phyloP scores from a whole-genome alignment of 2,113 vertebrate species.

The Stomatorhinus ivindoensis region DNA sequence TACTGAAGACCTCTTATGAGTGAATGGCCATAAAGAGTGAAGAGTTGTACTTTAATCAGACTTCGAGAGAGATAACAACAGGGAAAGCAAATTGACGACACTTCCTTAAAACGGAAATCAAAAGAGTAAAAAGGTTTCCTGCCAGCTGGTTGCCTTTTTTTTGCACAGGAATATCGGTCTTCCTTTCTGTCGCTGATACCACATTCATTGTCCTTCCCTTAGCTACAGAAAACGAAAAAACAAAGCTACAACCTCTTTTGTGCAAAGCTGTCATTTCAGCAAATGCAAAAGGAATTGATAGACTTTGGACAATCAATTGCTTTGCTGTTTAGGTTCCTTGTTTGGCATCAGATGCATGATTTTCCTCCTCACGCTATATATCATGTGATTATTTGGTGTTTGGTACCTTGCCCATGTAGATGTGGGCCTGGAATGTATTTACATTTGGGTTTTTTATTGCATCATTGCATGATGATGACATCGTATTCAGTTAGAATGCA shows the following conservation, averaged over 20 bases:
- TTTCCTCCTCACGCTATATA: too few species aligned
- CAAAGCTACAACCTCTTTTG: not conserved
- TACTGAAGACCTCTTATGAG: not conserved
- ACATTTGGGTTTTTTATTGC: slow-evolving; percentile 2
- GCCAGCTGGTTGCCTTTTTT: slow-evolving; percentile 30
- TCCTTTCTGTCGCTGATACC: slow-evolving; percentile 19
- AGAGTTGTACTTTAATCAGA: not conserved
- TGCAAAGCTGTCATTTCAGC: not conserved
- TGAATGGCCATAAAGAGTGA: not conserved
- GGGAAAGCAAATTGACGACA: not conserved
- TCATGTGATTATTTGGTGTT: not conserved
- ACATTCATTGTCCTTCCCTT: slow-evolving; percentile 13
- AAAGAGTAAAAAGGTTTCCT: slow-evolving; percentile 36
- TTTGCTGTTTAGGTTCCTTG: not conserved
- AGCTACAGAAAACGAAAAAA: not conserved
- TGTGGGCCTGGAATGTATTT: slow-evolving; percentile 48
- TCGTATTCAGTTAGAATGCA: slow-evolving; percentile 41
- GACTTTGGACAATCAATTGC: not conserved
- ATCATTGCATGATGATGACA: slow-evolving; percentile 40
- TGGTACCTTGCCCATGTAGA: slow-evolving; percentile 26
- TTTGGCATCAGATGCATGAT: not conserved
- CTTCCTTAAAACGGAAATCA: slow-evolving; percentile 38
- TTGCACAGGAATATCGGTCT: slow-evolving; percentile 20
- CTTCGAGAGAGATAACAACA: not conserved
- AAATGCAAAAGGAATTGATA: not conserved